phyloP scores from a whole-genome alignment of 1,140 invertebrate genomes.

The Drosophila lacteicornis region DNA sequence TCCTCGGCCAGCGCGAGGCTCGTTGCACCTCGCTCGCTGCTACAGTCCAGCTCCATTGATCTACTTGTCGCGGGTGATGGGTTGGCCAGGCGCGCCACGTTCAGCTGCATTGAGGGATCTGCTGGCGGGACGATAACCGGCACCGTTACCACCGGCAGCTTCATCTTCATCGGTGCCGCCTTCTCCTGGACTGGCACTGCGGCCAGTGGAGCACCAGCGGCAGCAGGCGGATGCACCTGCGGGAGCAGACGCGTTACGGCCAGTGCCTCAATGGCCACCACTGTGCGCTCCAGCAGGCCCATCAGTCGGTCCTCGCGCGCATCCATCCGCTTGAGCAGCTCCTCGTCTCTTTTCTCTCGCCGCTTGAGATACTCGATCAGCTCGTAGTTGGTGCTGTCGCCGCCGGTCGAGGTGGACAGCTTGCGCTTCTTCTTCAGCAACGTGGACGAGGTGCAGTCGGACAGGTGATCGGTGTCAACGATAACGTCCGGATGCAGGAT shows the following conservation, averaged over 20 bases:
- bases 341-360: slow-evolving; percentile 79
- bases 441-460: slow-evolving; percentile 75
- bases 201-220: too few species aligned
- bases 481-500: slow-evolving; percentile 83
- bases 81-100: slow-evolving; percentile 3
- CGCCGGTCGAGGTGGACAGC: slow-evolving; percentile 78
- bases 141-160: not conserved
- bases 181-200: not conserved
- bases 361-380: slow-evolving; percentile 82
- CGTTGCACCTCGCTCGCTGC: not conserved
- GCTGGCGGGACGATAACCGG: slow-evolving; percentile 1
- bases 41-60: not conserved
- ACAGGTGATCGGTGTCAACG: slow-evolving; percentile 80
- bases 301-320: slow-evolving; percentile 79
- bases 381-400: slow-evolving; percentile 84
- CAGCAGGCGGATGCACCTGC: too few species aligned
- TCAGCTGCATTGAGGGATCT: not conserved
- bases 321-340: slow-evolving; percentile 80
- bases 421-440: slow-evolving; percentile 78
- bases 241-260: slow-evolving; percentile 34
- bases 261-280: slow-evolving; percentile 75
- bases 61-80: slow-evolving; percentile 2
- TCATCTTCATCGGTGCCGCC: not conserved
- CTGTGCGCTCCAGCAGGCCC: slow-evolving; percentile 76
- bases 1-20: too few species aligned